Evolutionary conservation across 2,797 vertebrate species (phyloP), one percentile per base, ranked within the genome.

Genomic region (Sciurus carolinensis): DNA sequence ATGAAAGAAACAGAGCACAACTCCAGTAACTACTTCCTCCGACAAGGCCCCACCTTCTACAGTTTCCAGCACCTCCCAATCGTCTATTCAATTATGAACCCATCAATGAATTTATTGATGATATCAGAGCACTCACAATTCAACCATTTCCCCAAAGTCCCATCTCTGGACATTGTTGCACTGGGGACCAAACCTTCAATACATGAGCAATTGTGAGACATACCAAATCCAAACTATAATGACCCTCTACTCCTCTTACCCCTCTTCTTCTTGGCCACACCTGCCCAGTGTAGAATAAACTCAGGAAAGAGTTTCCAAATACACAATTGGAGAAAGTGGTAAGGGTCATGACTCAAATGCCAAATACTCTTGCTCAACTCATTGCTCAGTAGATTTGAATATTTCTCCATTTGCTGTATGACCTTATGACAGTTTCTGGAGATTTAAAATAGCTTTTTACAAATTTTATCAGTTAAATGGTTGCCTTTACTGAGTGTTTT

Each of bases 381-480:
- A 24, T 44, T 87, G 47, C 33, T 82, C 64, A 87, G 42, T 18
- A 66, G n/a, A 50, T 81, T 80, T 95, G 59, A 86, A 47, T 82
- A 17, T 66, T 89, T 86, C 67, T 82, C 69, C 44, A 59, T 72
- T 95, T 93, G 30, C 87, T 82, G 4, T 57, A 18, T 92, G 54
- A 57, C 30, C 36, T 82, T 76, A 62, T 28, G 66, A 67, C 33
- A 85, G 73, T 92, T 94, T 79, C 52, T 50, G 83, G 54, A 92
- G 15, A 26, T 86, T 62, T 86, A 57, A 94, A 87, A 88, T 30
- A 7, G 36, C 7, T 36, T 85, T 87, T 30, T 15, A 87, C 50
- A 10, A 69, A 85, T 94, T 77, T 89, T 39, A 85, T 79, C 26
- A 36, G 20, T 26, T 69, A 92, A 95, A 86, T 75, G 52, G 44